These are phyloP conservation scores for Champsocephalus esox DNA, from an alignment of 2,797 vertebrate species.

Conservation along the genomic window DNA sequence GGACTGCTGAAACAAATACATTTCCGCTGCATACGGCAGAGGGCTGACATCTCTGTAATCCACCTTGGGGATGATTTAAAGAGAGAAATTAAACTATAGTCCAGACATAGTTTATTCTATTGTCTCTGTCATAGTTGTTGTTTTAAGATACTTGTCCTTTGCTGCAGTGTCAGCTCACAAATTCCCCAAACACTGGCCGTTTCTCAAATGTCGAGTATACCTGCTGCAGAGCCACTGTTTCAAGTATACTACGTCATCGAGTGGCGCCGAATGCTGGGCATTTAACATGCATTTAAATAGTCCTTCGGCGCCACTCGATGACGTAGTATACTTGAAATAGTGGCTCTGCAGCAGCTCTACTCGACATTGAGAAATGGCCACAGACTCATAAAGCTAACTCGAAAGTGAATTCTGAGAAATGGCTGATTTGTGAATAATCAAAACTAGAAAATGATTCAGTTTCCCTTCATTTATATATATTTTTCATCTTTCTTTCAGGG, in stretches of 20 bases:
- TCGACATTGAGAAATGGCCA: too few relatives aligned
- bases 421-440: conserved; percentile 7
- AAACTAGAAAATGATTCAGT: conserved; percentile 9
- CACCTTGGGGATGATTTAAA: background rate
- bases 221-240: too few relatives aligned
- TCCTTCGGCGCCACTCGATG: too few relatives aligned
- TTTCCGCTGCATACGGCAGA: conserved; percentile 19
- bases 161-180: conserved; percentile 5
- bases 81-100: background rate
- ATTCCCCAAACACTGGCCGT: background rate
- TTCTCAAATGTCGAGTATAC: too few relatives aligned
- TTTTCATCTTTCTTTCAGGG: conserved; percentile 77
- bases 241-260: too few relatives aligned
- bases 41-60: conserved; percentile 1
- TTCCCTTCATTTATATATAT: conserved; percentile 3
- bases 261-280: too few relatives aligned
- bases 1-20: conserved; percentile 6
- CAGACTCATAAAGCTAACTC: conserved; percentile 9
- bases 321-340: too few relatives aligned
- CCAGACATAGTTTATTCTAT: background rate
- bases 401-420: background rate
- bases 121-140: background rate
- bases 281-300: too few relatives aligned
- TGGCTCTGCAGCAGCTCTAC: too few relatives aligned
- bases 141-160: background rate